Base-by-base conservation (phyloP, 1,140 invertebrate genomes). In the Procambarus virginalis region DNA sequence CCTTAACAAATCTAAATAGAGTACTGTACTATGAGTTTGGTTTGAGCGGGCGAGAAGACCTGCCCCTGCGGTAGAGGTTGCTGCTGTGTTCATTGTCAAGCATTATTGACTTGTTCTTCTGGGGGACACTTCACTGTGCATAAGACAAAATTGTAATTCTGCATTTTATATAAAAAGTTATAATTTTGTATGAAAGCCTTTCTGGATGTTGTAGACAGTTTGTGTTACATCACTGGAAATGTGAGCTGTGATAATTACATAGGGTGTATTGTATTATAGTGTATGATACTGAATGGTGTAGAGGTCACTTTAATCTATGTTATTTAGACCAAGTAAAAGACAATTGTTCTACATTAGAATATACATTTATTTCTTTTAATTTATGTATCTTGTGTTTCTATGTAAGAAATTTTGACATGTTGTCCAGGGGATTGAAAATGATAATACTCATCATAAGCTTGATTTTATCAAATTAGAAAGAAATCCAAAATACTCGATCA, bases 151-250 rank as follows among this genome's bases (percentile, higher is more conserved):
- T 34, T 73, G 22, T 73, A 73, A 73, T 73, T 8, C 68, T 34
- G 34, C 68, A 34, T 73, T 73, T 73, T 73, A 73, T 73, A 73
- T 73, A 73, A 22, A n/a, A 34, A 73, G 5, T 73, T 73, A 34
- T 73, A 8, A 73, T 73, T 73, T 73, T 73, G 22, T 34, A 34
- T 73, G 6, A 73, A 34, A 73, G 68, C 10, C 22, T 73, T 20
- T 4, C 6, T 73, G 64, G 20, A 34, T 73, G 22, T 70, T 73
- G 2, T 73, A 73, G 68, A 22, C 22, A 20, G n/a, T 20, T 8
- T 73, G 22, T 73, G 34, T 34, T 34, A 73, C 8, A 6, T 34
- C n/a, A 34, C 3, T 73, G 68, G 68, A 73, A 73, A 73, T 73
- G 68, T 73, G 8, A 34, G n/a, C n/a, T 73, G 68, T 73, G 68